Conservation (phyloP, 2,113 vertebrate genomes). For the Sebastes schlegelii region DNA sequence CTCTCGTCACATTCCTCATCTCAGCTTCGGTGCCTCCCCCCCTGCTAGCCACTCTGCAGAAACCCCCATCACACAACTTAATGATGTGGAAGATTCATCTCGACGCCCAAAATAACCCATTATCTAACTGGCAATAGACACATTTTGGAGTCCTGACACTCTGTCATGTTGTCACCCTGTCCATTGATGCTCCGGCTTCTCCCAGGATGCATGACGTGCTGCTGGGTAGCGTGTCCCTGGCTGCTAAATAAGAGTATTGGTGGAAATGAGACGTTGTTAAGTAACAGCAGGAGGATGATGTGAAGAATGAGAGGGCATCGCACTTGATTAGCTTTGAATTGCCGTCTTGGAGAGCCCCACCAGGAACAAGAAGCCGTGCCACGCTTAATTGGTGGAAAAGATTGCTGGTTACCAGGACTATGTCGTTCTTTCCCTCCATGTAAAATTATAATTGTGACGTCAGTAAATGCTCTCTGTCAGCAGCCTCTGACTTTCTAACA, state of each 20-base stretch:
- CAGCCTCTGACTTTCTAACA: background rate
- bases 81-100: conserved; percentile 73
- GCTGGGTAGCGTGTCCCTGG: conserved; percentile 36
- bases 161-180: conserved; percentile 65
- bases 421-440: background rate
- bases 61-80: conserved; percentile 61
- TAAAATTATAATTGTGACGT: conserved; percentile 19
- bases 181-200: conserved; percentile 26
- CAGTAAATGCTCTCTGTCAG: background rate
- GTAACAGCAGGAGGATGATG: conserved; percentile 54
- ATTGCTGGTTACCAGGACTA: conserved; percentile 19
- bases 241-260: conserved; percentile 41
- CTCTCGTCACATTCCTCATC: conserved; percentile 56
- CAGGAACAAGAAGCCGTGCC: background rate
- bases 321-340: conserved; percentile 67
- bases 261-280: conserved; percentile 48
- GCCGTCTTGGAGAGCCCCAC: conserved; percentile 29
- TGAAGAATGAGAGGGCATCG: conserved; percentile 54
- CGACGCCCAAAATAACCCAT: conserved; percentile 65
- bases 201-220: conserved; percentile 36
- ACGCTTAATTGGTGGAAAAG: conserved; percentile 45
- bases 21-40: conserved; percentile 38
- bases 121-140: conserved; percentile 66
- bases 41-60: conserved; percentile 51
- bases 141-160: conserved; percentile 52